Percentiles rank a stretch among this genome's conserved stretches.
phyloP scores from a whole-genome alignment of 2,797 vertebrate species.

The Eleutherodactylus coqui region DNA sequence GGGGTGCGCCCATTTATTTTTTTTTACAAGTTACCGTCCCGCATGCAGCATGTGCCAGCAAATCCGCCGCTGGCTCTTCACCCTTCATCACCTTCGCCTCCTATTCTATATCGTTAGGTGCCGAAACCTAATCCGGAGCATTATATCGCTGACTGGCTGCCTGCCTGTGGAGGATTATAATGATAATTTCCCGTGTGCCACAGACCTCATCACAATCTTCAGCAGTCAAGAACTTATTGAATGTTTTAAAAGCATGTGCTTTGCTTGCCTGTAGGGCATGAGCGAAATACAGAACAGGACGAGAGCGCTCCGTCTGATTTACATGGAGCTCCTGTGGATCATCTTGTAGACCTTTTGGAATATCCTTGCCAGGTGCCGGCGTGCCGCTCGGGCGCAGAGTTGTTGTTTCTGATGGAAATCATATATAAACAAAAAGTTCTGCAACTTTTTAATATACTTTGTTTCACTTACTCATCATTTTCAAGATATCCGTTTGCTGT shows the following conservation, averaged over 20 bases:
- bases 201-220: conserved; percentile 33
- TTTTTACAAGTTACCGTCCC: not conserved
- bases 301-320: not conserved
- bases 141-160: conserved; percentile 45
- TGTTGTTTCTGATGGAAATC: no score
- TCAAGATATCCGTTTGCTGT: no score
- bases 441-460: no score
- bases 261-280: conserved; percentile 32
- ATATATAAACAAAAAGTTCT: no score
- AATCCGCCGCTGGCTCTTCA: conserved; percentile 6
- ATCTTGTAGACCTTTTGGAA: not conserved
- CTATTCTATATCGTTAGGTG: conserved; percentile 41
- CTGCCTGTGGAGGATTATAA: conserved; percentile 51
- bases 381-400: not conserved
- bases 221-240: conserved; percentile 40
- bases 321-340: not conserved
- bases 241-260: conserved; percentile 35
- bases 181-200: conserved; percentile 36
- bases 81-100: conserved; percentile 14
- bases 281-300: conserved; percentile 2
- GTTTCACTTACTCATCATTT: no score
- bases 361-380: not conserved
- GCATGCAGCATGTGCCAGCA: not conserved
- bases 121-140: conserved; percentile 47
- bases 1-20: not conserved